A percentile compares a stretch with the other conserved stretches of the same genome.
Conservation (phyloP, 2,888 invertebrate genomes). For the Cybosia mesomella region DNA sequence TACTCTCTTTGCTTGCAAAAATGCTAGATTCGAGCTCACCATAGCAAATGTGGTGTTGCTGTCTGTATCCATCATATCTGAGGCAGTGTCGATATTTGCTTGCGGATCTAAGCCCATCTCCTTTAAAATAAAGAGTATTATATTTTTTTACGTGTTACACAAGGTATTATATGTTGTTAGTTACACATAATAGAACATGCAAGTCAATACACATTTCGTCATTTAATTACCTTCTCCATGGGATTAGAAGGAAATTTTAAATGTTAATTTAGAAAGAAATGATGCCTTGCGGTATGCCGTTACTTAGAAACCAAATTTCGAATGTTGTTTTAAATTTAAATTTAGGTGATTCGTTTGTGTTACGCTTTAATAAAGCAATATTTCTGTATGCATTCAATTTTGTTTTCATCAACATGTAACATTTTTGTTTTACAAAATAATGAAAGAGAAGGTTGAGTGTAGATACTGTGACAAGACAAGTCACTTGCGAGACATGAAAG, state of each 20-base stretch:
- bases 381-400: neutral
- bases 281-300: slow-evolving; percentile 6
- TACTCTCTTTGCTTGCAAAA: slow-evolving; percentile 23
- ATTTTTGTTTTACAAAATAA: slow-evolving; percentile 8
- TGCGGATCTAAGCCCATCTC: slow-evolving; percentile 65
- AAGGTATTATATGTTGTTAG: too few relatives aligned
- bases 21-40: slow-evolving; percentile 88
- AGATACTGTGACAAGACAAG: neutral
- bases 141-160: slow-evolving; percentile 3
- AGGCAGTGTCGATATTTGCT: slow-evolving; percentile 94
- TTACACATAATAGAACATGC: slow-evolving; percentile 3
- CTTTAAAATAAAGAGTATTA: slow-evolving; percentile 19
- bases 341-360: neutral
- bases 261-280: neutral
- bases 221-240: neutral
- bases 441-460: neutral
- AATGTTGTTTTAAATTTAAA: neutral
- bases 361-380: neutral
- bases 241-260: neutral
- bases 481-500: slow-evolving; percentile 5
- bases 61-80: slow-evolving; percentile 95
- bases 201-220: neutral
- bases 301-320: neutral
- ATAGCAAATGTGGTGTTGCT: slow-evolving; percentile 96
- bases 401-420: slow-evolving; percentile 12